Evolutionary conservation across 2,888 invertebrate genomes (phyloP), one percentile per base, ranked within the genome.

Genomic region (Silvanus unidentatus): DNA sequence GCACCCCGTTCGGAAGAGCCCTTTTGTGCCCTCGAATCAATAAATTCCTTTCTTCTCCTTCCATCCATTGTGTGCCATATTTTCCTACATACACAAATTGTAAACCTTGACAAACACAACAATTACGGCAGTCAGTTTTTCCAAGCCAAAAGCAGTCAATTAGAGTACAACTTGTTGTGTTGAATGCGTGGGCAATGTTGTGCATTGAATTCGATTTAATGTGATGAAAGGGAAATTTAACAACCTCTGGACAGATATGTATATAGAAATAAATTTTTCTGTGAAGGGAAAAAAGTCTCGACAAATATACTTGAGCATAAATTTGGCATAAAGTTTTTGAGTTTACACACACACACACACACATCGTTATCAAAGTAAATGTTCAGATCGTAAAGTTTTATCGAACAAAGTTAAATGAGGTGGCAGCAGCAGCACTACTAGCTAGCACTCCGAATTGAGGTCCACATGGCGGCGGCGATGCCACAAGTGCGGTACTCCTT

Each of bases 341-440:
- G 32, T 12, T 11, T 32, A 32, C n/a, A 32, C 11, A 32, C 55
- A 57, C 53, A 32, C n/a, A 32, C 11, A 32, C 55, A 57, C 53
- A 54, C 56, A 55, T 59, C 55, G 57, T 59, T 58, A 60, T 58
- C 50, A 50, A 58, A 57, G 55, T 59, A 59, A 58, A 59, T 52
- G 53, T 54, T 54, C 49, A 52, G 52, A 55, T 54, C 55, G 56
- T 54, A 52, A 60, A 62, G 58, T 60, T 60, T 60, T 60, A 62
- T 60, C 59, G 57, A 58, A 57, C 55, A 56, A 62, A 61, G 62
- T 64, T 60, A 61, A 62, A 64, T 60, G 60, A 63, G 58, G 59
- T 63, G 59, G 56, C 59, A 62, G 55, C 47, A 58, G 58, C 60
- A 58, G 22, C 8, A 3, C 8, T 8, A 22, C 4, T 5, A 22